phyloP scores from a whole-genome alignment of 2,113 vertebrate genomes.

The Alethe castanea region DNA sequence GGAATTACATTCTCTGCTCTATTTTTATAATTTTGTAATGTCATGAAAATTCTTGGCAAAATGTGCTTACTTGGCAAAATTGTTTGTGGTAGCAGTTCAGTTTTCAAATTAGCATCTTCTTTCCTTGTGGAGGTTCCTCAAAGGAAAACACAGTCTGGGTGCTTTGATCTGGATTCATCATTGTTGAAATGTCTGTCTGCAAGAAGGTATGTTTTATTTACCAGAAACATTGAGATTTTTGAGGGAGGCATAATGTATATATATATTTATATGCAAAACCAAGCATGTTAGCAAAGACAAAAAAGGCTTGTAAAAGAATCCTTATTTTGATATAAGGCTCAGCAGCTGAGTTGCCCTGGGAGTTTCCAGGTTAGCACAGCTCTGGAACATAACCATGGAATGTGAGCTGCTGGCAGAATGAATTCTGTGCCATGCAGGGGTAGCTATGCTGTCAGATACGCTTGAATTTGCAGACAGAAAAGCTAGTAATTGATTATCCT shows the following conservation, averaged over 20 bases:
- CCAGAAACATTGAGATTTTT: neutral
- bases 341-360: neutral
- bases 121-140: conserved; percentile 89
- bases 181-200: conserved; percentile 87
- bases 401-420: neutral
- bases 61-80: neutral
- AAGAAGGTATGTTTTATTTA: conserved; percentile 82
- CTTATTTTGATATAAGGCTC: neutral
- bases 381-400: neutral
- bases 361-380: neutral
- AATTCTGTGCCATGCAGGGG: neutral
- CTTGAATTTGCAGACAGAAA: neutral
- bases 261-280: neutral
- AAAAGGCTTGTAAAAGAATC: neutral
- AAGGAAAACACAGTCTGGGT: conserved; percentile 92
- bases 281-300: neutral
- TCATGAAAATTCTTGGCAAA: neutral
- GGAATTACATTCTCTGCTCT: neutral
- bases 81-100: neutral
- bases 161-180: conserved; percentile 94
- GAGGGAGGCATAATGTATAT: neutral
- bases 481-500: neutral
- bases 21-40: neutral
- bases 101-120: conserved; percentile 22
- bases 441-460: neutral